These are phyloP conservation scores for Meloidogyne floridensis DNA, from an alignment of 1,140 invertebrate species.

Conservation along the genomic window DNA sequence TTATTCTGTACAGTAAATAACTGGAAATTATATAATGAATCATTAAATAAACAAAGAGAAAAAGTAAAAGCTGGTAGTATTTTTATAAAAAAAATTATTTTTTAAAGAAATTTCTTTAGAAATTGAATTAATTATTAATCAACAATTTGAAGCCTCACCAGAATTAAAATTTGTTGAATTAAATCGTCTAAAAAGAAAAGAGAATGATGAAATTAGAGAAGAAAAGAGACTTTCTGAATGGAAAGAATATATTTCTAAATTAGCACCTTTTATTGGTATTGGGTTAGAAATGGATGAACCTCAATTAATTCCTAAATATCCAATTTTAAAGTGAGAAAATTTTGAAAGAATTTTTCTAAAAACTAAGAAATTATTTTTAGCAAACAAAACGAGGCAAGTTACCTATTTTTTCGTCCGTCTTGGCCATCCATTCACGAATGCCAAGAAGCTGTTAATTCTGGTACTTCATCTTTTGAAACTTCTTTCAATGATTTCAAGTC, in stretches of 20 bases:
- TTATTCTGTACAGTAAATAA: constrained; percentile 30
- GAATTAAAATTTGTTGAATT: not conserved
- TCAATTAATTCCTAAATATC: constrained; percentile 24
- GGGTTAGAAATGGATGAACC: constrained; percentile 19
- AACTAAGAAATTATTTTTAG: not conserved
- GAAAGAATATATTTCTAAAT: constrained; percentile 5
- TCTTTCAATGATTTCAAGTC: not conserved
- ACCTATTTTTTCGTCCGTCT: not conserved
- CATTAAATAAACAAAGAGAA: constrained; percentile 22
- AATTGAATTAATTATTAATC: not conserved
- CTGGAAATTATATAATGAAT: constrained; percentile 31
- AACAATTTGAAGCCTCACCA: not conserved
- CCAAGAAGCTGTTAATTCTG: not conserved
- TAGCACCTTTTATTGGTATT: constrained; percentile 24
- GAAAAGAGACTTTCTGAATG: not conserved
- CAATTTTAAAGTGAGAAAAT: constrained; percentile 19
- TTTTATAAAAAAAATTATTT: not conserved
- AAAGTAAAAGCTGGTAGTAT: not conserved
- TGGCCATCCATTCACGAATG: constrained; percentile 35
- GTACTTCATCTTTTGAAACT: not conserved
- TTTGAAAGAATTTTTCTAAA: constrained; percentile 11
- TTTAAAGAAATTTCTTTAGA: not conserved
- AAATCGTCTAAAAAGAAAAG: constrained; percentile 21
- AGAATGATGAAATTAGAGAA: not conserved
- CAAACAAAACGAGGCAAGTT: not conserved